phyloP scores from a whole-genome alignment of 2,113 vertebrate genomes.

The Ardeotis arabs region DNA sequence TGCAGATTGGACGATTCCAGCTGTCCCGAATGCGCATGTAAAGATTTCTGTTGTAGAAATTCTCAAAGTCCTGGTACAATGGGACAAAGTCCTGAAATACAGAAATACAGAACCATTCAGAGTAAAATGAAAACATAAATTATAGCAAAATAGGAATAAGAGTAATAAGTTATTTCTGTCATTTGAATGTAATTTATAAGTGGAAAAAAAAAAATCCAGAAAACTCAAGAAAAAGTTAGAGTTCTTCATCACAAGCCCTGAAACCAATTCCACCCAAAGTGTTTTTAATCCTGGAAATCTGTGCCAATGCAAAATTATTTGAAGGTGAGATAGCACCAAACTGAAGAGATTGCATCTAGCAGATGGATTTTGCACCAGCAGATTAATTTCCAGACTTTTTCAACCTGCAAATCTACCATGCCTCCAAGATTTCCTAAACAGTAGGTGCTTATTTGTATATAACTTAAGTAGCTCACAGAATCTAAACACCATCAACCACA shows the following conservation, averaged over 20 bases:
- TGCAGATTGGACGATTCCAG: conserved; percentile 95
- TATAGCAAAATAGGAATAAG: not conserved
- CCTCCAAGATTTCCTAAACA: not conserved
- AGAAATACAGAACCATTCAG: not conserved
- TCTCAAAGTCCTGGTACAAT: conserved; percentile 97
- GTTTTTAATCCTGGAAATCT: not conserved
- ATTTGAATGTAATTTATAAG: not conserved
- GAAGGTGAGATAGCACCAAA: not conserved
- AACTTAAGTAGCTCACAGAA: not conserved
- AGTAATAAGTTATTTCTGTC: not conserved
- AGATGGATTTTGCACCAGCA: no score
- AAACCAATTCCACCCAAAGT: not conserved
- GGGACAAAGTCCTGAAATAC: conserved; percentile 91
- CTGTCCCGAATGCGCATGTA: conserved; percentile 97
- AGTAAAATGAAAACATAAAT: not conserved
- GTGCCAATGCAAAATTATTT: not conserved
- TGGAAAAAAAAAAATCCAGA: not conserved
- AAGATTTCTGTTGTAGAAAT: conserved; percentile 96
- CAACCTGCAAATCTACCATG: not conserved
- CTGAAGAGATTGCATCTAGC: not conserved
- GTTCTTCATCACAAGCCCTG: not conserved
- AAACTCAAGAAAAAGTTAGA: not conserved
- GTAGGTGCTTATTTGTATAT: not conserved
- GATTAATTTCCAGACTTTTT: not conserved
- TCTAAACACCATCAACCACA: not conserved